A percentile compares a stretch with the other conserved stretches of the same genome.
Conservation (phyloP, 2,888 invertebrate genomes). For the Drosophila ustulata region DNA sequence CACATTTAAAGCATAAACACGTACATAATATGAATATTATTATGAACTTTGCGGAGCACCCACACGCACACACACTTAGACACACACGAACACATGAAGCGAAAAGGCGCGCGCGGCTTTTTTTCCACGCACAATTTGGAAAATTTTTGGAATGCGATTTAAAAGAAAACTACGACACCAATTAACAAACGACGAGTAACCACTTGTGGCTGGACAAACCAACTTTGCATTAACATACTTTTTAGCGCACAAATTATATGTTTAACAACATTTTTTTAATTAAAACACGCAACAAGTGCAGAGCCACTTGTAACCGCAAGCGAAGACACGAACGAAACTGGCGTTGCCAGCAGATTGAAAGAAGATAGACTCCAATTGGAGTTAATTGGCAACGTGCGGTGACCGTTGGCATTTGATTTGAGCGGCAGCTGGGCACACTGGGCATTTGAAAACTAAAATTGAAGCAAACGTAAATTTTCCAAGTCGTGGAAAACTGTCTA, state of each 20-base stretch:
- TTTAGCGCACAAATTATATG: background rate
- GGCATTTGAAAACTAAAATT: constrained; percentile 7
- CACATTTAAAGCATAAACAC: background rate
- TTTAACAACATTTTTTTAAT: constrained; percentile 6
- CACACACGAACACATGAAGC: background rate
- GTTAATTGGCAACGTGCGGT: constrained; percentile 22
- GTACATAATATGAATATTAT: background rate
- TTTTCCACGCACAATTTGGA: background rate
- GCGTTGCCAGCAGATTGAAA: constrained; percentile 11
- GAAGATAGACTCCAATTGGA: background rate
- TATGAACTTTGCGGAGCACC: background rate
- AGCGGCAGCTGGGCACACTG: constrained; percentile 14
- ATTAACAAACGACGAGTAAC: background rate
- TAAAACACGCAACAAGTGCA: background rate
- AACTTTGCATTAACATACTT: background rate
- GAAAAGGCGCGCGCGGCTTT: background rate
- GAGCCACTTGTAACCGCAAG: background rate
- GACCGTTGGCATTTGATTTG: constrained; percentile 5
- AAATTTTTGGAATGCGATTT: constrained; percentile 4
- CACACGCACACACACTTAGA: background rate
- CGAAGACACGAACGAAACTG: background rate
- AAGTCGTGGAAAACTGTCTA: constrained; percentile 30
- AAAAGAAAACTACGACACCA: background rate
- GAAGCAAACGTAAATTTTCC: constrained; percentile 30
- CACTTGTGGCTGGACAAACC: background rate